Conservation (phyloP, 1,140 invertebrate species). For the Colletes gigas region DNA sequence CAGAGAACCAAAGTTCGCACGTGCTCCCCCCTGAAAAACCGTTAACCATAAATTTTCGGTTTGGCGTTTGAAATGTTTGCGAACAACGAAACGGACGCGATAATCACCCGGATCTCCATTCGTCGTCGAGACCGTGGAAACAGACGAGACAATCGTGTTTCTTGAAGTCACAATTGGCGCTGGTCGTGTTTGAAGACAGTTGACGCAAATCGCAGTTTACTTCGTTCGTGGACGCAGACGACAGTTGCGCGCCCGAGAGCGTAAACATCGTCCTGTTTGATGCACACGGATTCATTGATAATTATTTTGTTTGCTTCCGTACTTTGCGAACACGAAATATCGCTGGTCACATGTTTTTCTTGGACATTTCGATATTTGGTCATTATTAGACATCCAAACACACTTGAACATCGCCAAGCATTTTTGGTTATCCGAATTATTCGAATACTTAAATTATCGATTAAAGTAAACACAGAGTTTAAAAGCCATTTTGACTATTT, state of each 20-base stretch:
- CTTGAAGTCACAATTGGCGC: slow-evolving; percentile 50
- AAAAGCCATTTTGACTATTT: no score
- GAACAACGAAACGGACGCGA: neutral
- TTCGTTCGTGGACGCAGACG: slow-evolving; percentile 19
- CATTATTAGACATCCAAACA: no score
- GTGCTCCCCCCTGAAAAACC: slow-evolving; percentile 47
- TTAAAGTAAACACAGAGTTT: no score
- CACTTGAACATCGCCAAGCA: no score
- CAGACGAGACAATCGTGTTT: slow-evolving; percentile 61
- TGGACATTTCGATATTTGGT: no score
- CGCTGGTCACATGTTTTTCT: no score
- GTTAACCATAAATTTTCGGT: neutral
- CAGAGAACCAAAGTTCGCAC: slow-evolving; percentile 55
- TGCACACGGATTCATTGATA: slow-evolving; percentile 1
- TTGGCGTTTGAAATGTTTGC: neutral
- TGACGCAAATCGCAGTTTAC: slow-evolving; percentile 46
- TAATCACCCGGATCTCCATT: slow-evolving; percentile 60
- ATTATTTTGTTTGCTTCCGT: neutral
- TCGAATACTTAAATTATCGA: no score
- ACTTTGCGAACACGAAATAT: no score
- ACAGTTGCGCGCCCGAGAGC: neutral
- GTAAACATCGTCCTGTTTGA: neutral
- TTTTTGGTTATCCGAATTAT: no score
- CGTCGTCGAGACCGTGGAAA: slow-evolving; percentile 57
- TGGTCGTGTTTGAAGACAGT: neutral